These are phyloP conservation scores for Oikopleura vanhoeffeni DNA, from an alignment of 23 tunicate species.

Conservation along the genomic window DNA sequence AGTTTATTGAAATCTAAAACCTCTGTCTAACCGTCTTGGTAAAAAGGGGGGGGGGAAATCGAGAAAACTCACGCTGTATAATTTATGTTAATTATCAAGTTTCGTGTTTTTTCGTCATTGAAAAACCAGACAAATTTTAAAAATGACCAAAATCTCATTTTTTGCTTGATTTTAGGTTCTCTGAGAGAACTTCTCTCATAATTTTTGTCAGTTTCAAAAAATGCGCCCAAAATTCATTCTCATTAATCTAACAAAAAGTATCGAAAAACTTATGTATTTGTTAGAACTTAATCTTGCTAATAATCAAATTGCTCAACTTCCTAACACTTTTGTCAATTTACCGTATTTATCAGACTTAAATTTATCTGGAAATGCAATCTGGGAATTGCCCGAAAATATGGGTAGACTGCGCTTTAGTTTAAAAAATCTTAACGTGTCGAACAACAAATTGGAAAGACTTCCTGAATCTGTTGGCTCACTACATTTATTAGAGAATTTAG, in stretches of 20 bases:
- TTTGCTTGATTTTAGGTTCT: no score
- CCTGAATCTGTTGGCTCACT: neutral
- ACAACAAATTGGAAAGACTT: neutral
- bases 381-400: constrained; percentile 51
- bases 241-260: constrained; percentile 20
- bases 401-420: constrained; percentile 12
- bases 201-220: constrained; percentile 37
- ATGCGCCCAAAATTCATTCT: constrained; percentile 30
- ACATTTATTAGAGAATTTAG: neutral
- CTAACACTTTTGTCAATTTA: constrained; percentile 35
- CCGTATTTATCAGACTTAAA: constrained; percentile 42
- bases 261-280: constrained; percentile 3
- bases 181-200: no score
- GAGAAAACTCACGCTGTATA: no score
- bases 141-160: no score
- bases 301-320: constrained; percentile 37
- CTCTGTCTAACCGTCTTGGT: no score
- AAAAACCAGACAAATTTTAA: no score
- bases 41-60: no score
- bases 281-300: constrained; percentile 38
- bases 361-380: constrained; percentile 33
- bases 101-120: no score
- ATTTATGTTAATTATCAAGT: no score
- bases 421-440: neutral
- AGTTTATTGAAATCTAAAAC: no score